Evolutionary conservation across 2,797 vertebrate species (phyloP).

Genomic region (Lophotriccus pileatus): DNA sequence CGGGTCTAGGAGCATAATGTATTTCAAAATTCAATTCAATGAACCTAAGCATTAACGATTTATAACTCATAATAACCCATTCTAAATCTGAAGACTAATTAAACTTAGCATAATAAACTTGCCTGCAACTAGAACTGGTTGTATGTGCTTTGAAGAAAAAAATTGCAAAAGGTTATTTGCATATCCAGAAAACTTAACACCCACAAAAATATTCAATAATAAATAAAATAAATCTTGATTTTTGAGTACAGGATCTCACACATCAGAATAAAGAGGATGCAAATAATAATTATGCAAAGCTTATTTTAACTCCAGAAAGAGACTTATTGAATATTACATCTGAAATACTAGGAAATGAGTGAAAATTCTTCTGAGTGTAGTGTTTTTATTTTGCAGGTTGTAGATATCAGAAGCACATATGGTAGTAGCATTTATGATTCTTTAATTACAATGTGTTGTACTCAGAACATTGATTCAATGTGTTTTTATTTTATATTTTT

Average conservation of each 20-base stretch:
- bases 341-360: not conserved
- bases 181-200: not conserved
- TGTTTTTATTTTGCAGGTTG: not conserved
- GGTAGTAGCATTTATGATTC: not conserved
- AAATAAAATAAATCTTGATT: not conserved
- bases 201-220: not conserved
- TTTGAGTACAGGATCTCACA: not conserved
- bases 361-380: not conserved
- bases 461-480: not conserved
- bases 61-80: not conserved
- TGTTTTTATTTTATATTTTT: not conserved
- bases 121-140: not conserved
- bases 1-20: not conserved
- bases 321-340: not conserved
- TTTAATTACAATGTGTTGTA: not conserved
- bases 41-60: not conserved
- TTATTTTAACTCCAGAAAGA: not conserved
- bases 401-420: not conserved
- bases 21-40: constrained; percentile 26
- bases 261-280: not conserved
- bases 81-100: constrained; percentile 19
- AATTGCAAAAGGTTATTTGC: not conserved
- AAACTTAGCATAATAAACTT: not conserved
- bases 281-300: not conserved
- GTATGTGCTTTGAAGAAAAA: constrained; percentile 3